phyloP scores from a whole-genome alignment of 37 sponge, comb jelly and placozoan species.

The Theonella swinhoei region DNA sequence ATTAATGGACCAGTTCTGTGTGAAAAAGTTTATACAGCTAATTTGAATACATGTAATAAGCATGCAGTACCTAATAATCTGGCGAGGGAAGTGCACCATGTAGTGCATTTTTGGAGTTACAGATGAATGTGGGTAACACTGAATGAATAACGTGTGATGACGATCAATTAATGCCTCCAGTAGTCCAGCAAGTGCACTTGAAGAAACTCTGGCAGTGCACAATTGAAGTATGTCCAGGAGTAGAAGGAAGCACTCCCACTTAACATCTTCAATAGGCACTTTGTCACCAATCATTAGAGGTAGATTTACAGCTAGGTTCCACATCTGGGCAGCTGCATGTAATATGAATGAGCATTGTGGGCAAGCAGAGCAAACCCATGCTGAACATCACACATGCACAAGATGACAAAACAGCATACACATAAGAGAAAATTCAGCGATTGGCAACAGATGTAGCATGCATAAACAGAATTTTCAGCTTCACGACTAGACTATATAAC shows the following conservation, averaged over 20 bases:
- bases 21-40: background rate
- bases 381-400: too few relatives aligned
- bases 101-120: too few relatives aligned
- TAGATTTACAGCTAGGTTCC: conserved; percentile 5
- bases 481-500: too few relatives aligned
- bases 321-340: conserved; percentile 27
- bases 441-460: too few relatives aligned
- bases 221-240: conserved; percentile 25
- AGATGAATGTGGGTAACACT: conserved; percentile 41
- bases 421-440: too few relatives aligned
- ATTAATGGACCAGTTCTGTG: conserved; percentile 41
- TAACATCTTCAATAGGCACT: conserved; percentile 13
- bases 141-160: background rate
- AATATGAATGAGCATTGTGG: background rate
- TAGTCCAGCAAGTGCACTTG: background rate
- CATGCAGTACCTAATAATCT: background rate
- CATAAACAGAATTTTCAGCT: too few relatives aligned
- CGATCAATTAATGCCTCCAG: conserved; percentile 20
- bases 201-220: background rate
- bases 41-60: background rate
- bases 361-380: too few relatives aligned
- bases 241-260: conserved; percentile 44
- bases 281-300: conserved; percentile 25
- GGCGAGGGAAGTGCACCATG: conserved; percentile 38
- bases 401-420: too few relatives aligned